Percentiles rank a stretch among this genome's conserved stretches.
These are phyloP conservation scores for Enhydra lutris DNA, from an alignment of 2,113 vertebrate species.

Conservation along the genomic window DNA sequence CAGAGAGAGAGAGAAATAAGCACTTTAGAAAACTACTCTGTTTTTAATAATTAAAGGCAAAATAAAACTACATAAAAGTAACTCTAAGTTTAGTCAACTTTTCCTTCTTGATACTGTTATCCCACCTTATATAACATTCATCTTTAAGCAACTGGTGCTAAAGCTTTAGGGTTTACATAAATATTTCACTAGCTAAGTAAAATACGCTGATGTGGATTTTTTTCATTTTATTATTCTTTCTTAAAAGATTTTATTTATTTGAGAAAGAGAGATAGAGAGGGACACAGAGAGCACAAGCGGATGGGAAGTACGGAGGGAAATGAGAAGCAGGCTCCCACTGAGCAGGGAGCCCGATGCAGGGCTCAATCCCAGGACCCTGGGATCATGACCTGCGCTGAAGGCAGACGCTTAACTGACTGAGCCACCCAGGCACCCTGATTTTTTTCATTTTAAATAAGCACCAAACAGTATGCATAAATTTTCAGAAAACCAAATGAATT, in stretches of 20 bases:
- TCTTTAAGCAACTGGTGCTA: not conserved
- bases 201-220: not conserved
- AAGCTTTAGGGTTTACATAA: not conserved
- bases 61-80: constrained; percentile 24
- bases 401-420: not conserved
- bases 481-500: constrained; percentile 18
- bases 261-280: no score
- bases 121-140: not conserved
- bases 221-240: not conserved
- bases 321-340: not conserved
- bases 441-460: not conserved
- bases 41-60: constrained; percentile 14
- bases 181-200: not conserved
- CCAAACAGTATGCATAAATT: not conserved
- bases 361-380: not conserved
- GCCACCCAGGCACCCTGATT: not conserved
- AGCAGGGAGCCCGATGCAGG: not conserved
- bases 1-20: not conserved
- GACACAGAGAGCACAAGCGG: not conserved
- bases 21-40: not conserved
- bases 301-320: not conserved
- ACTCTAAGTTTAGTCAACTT: not conserved
- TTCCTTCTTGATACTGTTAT: not conserved
- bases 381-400: not conserved
- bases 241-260: not conserved